Evolutionary conservation across 1,140 invertebrate species (phyloP).

Genomic region (Zaprionus davidi): DNA sequence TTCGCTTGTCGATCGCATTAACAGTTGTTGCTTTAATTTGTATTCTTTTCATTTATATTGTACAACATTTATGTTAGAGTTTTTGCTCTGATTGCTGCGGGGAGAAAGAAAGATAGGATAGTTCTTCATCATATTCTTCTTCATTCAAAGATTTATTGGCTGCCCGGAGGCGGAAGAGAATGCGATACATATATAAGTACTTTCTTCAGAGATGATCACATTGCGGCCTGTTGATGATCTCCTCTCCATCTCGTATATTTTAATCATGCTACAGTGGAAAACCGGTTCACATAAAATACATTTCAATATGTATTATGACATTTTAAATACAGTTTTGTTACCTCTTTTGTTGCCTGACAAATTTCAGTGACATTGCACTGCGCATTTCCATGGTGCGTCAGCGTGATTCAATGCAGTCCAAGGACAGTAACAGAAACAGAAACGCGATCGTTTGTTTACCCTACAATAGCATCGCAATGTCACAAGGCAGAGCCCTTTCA

Average conservation of each 20-base stretch:
- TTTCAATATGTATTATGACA: slow-evolving; percentile 4
- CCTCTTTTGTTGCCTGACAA: slow-evolving; percentile 8
- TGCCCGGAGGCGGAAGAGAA: slow-evolving; percentile 4
- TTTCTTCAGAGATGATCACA: slow-evolving; percentile 8
- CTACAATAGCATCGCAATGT: slow-evolving; percentile 22
- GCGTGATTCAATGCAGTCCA: slow-evolving; percentile 27
- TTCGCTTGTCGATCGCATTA: slow-evolving; percentile 45
- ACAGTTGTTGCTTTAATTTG: slow-evolving; percentile 64
- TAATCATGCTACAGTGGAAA: neutral
- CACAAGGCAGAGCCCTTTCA: slow-evolving; percentile 23
- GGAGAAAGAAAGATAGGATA: neutral
- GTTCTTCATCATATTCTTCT: slow-evolving; percentile 43
- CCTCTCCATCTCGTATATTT: neutral
- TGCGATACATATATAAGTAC: neutral
- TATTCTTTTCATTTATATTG: slow-evolving; percentile 47
- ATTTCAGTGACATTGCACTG: slow-evolving; percentile 14
- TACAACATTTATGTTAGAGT: slow-evolving; percentile 5
- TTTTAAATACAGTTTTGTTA: neutral
- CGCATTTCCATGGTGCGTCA: slow-evolving; percentile 27
- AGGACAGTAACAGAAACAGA: slow-evolving; percentile 23
- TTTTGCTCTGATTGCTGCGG: slow-evolving; percentile 61
- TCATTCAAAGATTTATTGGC: neutral
- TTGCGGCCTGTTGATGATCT: neutral
- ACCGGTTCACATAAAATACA: slow-evolving; percentile 2
- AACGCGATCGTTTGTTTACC: slow-evolving; percentile 18